A percentile compares a stretch with the other conserved stretches of the same genome.
phyloP scores from a whole-genome alignment of 2,888 invertebrate genomes.

The Listrodromus nycthemerus region DNA sequence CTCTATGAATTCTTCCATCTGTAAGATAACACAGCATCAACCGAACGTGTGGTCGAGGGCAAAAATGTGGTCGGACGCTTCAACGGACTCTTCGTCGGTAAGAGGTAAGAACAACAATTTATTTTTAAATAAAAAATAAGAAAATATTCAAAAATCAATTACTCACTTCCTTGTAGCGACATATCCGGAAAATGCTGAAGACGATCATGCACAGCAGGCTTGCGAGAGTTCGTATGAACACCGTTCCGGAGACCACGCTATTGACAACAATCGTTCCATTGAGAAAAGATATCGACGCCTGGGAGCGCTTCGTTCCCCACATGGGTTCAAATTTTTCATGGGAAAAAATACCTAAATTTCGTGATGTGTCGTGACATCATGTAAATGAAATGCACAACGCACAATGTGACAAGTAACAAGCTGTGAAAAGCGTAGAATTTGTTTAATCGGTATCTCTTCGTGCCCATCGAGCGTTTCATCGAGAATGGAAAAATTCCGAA shows the following conservation, averaged over 20 bases:
- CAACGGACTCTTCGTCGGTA: not conserved
- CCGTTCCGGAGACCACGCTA: not conserved
- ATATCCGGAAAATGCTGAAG: conserved; percentile 42
- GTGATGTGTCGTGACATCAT: not conserved
- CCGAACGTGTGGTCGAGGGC: not conserved
- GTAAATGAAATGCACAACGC: not conserved
- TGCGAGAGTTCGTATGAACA: not conserved
- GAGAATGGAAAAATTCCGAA: conserved; percentile 59
- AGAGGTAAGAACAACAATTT: not conserved
- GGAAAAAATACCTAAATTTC: not conserved
- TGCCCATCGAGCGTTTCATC: conserved; percentile 22
- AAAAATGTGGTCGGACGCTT: too few species aligned
- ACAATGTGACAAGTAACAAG: not conserved
- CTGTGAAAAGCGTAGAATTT: conserved; percentile 47
- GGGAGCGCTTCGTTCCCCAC: too few species aligned
- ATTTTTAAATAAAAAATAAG: not conserved
- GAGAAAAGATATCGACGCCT: too few species aligned
- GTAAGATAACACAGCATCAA: not conserved
- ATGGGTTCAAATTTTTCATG: not conserved
- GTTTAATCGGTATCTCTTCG: conserved; percentile 46
- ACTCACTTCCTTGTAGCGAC: conserved; percentile 52
- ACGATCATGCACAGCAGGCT: conserved; percentile 48
- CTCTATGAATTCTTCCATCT: conserved; percentile 57
- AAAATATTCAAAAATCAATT: not conserved
- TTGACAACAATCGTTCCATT: not conserved